Base-by-base conservation (phyloP, 2,797 vertebrate species). In the Lophius americanus region DNA sequence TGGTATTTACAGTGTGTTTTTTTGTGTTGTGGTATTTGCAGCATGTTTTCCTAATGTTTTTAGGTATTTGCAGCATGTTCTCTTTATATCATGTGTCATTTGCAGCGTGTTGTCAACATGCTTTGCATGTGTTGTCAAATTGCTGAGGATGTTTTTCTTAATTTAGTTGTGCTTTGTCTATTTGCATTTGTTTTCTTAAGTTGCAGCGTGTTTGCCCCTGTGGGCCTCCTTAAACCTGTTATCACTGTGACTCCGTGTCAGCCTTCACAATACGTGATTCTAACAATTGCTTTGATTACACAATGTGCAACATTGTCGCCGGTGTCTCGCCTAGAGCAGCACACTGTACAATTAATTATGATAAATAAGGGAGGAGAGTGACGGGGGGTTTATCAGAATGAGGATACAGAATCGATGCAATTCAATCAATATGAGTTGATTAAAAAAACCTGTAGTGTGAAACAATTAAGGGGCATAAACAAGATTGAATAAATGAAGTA, bases 401-500 rank as follows among this genome's bases (percentile, higher is more conserved):
- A 91, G 83, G 81, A 88, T 78, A 81, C 73, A 60, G 58, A 92
- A 93, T 93, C 92, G 76, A 92, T 93, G 83, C 73, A 84, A 89
- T 92, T 84, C 79, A 92, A 92, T 94, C 91, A 94, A 92, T 92
- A 87, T 68, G 32, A 69, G 72, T 86, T 93, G 92, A 94, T 93
- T 92, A 91, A 91, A 93, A 91, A 90, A 86, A 74, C 84, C 78
- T 84, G 10, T 9, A 92, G 84, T 88, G 88, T 83, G 77, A 92
- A 91, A 88, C 87, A 90, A 93, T 93, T 87, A 91, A 88, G 90
- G 81, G 88, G 89, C 79, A 90, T 87, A 92, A 94, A 92, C 83
- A 86, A 90, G 90, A 93, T 92, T 91, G 90, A 92, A 94, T 87
- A 90, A 93, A 93, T 93, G 89, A 89, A 89, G 66, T 78, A 68